Evolutionary conservation across 2,797 vertebrate genomes (phyloP), one percentile per base, ranked within the genome.

Genomic region (Smutsia gigantea): DNA sequence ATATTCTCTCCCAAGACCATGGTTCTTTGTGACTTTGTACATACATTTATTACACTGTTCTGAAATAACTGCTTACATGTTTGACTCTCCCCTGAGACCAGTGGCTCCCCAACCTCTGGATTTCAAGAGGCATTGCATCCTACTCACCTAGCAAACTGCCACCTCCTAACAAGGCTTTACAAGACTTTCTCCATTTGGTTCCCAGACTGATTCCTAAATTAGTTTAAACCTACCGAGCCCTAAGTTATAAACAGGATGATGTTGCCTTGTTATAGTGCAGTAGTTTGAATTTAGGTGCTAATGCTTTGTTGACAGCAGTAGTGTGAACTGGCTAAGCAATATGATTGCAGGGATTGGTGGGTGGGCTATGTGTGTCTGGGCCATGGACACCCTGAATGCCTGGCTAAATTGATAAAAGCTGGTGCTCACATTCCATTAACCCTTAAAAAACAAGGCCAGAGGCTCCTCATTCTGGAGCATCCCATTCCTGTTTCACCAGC

Each of bases 361-460:
- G 64, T 39, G 51, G 49, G 57, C 90, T 90, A 64, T 88, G 94
- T 72, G 39, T 94, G 85, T 21, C 42, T 64, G 34, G 49, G 25
- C 25, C 86, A 74, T 71, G 46, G 34, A 94, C 95, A 90, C 46
- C 3, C 34, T 51, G 49, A 97, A 72, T 82, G 46, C 42, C 66
- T 79, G 31, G 68, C 31, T 97, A 85, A 93, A 82, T 93, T 90
- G 53, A 75, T 93, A 93, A 96, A 93, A 95, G 37, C 39, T 82
- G 11, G 5, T 89, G 31, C 82, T 29, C 57, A 77, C 8, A 31
- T 94, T 89, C 66, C 57, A 85, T 83, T 91, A 93, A 14, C 46
- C 27, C 2, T n/a, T 77, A 72, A 96, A 93, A 84, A 57, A 57
- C 1, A 94, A 59, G 39, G 61, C 53, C 68, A 69, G 55, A 89